A percentile compares a stretch with the other conserved stretches of the same genome.
These are phyloP conservation scores for Tympanuchus pallidicinctus DNA, from an alignment of 2,113 vertebrate genomes.

Conservation along the genomic window DNA sequence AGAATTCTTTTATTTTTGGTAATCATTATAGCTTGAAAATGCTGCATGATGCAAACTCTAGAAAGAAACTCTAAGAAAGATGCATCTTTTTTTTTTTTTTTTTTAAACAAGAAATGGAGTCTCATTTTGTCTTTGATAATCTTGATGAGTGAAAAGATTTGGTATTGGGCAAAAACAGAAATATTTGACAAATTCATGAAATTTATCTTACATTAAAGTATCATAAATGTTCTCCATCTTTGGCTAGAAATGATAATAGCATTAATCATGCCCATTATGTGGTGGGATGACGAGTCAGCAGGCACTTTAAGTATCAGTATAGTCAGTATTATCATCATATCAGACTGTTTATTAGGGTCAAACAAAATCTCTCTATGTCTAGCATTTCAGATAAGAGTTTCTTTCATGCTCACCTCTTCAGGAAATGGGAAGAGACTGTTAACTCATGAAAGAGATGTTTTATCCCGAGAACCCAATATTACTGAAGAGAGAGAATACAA, in stretches of 20 bases:
- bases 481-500: neutral
- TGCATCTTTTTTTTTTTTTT: neutral
- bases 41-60: neutral
- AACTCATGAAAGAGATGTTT: neutral
- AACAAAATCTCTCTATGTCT: neutral
- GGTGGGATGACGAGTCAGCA: fast-evolving
- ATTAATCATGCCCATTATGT: neutral
- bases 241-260: neutral
- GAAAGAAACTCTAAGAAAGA: neutral
- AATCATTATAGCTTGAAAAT: neutral
- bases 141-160: neutral
- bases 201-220: neutral
- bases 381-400: neutral
- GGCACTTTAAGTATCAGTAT: neutral
- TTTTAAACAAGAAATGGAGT: neutral
- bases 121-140: neutral
- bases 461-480: neutral
- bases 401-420: neutral
- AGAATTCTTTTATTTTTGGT: neutral
- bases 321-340: neutral
- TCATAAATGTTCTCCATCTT: neutral
- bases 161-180: neutral
- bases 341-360: neutral
- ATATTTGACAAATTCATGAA: neutral
- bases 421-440: neutral